These are phyloP conservation scores for Andrena bicolor DNA, from an alignment of 2,888 invertebrate species.

Conservation along the genomic window DNA sequence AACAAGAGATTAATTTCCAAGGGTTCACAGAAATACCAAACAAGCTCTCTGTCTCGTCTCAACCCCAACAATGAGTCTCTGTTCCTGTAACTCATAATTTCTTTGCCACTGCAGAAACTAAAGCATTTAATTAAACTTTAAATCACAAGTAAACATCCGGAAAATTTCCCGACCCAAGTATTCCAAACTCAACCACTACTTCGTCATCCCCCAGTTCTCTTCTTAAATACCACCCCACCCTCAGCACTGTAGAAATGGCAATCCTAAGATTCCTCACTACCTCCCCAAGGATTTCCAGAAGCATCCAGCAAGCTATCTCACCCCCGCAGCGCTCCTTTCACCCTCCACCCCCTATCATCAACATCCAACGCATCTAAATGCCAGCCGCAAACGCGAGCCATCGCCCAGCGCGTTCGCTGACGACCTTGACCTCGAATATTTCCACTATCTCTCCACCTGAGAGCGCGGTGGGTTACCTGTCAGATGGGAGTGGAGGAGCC, in stretches of 20 bases:
- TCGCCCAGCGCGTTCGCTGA: no score
- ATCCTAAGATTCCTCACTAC: no score
- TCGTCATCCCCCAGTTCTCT: no score
- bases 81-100: neutral
- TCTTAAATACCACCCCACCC: no score
- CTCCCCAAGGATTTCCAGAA: no score
- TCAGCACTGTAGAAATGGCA: no score
- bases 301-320: neutral
- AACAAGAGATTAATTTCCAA: neutral
- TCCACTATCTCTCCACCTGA: conserved; percentile 28
- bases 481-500: conserved; percentile 19
- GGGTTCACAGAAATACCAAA: neutral
- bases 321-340: neutral
- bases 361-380: neutral
- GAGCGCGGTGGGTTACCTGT: conserved; percentile 18
- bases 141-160: no score
- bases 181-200: no score
- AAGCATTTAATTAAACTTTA: no score
- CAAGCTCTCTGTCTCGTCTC: neutral
- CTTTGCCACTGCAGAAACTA: neutral
- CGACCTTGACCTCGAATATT: conserved; percentile 57
- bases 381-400: neutral
- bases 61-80: no score
- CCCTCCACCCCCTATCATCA: neutral
- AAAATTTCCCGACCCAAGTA: no score